These are phyloP conservation scores for Calidris pygmaea DNA, from an alignment of 2,113 vertebrate genomes.

Conservation along the genomic window DNA sequence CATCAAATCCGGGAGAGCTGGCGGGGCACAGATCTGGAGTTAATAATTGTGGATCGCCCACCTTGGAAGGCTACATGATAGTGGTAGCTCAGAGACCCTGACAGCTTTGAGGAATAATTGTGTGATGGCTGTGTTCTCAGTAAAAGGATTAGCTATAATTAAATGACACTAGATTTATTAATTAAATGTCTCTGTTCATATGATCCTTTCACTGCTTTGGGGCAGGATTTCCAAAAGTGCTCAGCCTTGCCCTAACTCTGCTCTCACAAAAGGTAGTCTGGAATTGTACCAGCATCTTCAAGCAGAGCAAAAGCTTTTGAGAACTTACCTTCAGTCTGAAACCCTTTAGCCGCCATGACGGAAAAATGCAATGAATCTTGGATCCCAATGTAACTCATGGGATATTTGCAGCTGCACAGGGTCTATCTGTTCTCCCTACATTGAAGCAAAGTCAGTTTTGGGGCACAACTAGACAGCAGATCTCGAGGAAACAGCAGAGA, in stretches of 20 bases:
- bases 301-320: not conserved
- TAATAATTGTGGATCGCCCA: not conserved
- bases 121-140: not conserved
- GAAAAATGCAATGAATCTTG: not conserved
- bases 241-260: not conserved
- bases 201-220: not conserved
- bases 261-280: not conserved
- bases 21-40: not conserved
- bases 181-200: not conserved
- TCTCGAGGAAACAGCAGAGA: not conserved
- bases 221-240: not conserved
- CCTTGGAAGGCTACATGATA: not conserved
- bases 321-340: not conserved
- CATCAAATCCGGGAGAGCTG: not conserved
- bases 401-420: not conserved
- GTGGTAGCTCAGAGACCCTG: not conserved
- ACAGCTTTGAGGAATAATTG: not conserved
- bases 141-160: slow-evolving; percentile 23
- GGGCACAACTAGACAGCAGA: not conserved
- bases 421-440: not conserved
- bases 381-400: not conserved
- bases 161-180: slow-evolving; percentile 9
- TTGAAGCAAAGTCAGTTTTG: not conserved
- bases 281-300: not conserved
- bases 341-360: not conserved